Conservation (phyloP, 2,113 vertebrate genomes). For the Cyprinodon tularosa region DNA sequence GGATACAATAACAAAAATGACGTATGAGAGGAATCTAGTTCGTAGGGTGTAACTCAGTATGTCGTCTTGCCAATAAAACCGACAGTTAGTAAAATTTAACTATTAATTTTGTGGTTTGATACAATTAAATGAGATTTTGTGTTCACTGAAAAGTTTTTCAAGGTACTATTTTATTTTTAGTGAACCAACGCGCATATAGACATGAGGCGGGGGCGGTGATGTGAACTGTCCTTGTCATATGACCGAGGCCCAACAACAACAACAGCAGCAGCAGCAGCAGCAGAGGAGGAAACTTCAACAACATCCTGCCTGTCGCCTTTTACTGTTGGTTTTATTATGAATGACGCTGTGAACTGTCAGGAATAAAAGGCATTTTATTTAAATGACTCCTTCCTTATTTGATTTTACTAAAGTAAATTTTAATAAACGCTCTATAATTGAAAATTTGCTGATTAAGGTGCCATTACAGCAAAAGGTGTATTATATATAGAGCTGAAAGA, state of each 20-base stretch:
- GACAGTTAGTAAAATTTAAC: accelerated
- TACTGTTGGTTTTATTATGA: background rate
- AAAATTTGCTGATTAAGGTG: background rate
- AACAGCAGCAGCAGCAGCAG: slow-evolving; percentile 6
- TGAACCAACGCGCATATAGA: slow-evolving; percentile 40
- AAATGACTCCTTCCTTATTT: background rate
- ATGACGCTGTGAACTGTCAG: background rate
- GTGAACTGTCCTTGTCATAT: slow-evolving; percentile 76
- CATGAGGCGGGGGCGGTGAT: slow-evolving; percentile 42
- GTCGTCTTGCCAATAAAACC: too few species aligned
- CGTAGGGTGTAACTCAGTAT: background rate
- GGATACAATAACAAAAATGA: slow-evolving; percentile 80
- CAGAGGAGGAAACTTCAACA: background rate
- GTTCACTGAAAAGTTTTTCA: accelerated
- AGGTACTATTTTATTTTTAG: slow-evolving; percentile 69
- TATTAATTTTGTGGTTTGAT: accelerated
- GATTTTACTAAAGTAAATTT: background rate
- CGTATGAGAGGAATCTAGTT: slow-evolving; percentile 45
- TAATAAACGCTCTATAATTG: too few species aligned
- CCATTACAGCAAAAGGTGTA: background rate
- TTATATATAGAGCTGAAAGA: background rate
- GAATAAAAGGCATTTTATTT: background rate
- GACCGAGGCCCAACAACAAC: slow-evolving; percentile 68
- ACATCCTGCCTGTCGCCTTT: background rate
- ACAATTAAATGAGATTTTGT: accelerated